Evolutionary conservation across 2,888 invertebrate genomes (phyloP).

Genomic region (Epinotia ramella): DNA sequence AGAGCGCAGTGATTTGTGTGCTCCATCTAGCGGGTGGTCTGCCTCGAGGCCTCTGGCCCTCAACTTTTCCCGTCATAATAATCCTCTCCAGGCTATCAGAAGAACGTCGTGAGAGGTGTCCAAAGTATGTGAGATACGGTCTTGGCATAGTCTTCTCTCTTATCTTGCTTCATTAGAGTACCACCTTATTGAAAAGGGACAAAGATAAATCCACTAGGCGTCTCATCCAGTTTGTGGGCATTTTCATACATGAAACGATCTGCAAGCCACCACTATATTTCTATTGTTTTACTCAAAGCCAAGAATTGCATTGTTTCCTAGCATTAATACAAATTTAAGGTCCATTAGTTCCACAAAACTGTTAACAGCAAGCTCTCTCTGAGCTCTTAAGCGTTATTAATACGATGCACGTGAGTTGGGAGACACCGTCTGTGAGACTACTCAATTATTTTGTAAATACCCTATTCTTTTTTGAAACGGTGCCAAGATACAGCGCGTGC

Average conservation of each 20-base stretch:
- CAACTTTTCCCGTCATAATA: too few relatives aligned
- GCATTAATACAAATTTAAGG: not conserved
- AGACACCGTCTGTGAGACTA: conserved; percentile 3
- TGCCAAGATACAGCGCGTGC: conserved; percentile 19
- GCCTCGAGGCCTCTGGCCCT: too few relatives aligned
- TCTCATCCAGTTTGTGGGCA: not conserved
- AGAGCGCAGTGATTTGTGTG: too few relatives aligned
- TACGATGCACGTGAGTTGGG: conserved; percentile 20
- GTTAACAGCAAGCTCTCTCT: conserved; percentile 2
- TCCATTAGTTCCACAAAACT: conserved; percentile 13
- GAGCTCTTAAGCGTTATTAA: conserved; percentile 26
- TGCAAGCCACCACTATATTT: not conserved
- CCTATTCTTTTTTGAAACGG: conserved; percentile 19
- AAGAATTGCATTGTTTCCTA: not conserved
- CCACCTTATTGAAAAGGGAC: too few relatives aligned
- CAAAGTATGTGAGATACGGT: too few relatives aligned
- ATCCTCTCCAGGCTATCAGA: too few relatives aligned
- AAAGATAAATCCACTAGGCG: too few relatives aligned
- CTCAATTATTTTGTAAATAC: conserved; percentile 39
- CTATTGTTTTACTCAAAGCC: not conserved
- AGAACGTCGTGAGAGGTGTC: too few relatives aligned
- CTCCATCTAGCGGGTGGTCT: too few relatives aligned
- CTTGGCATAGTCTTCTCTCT: too few relatives aligned
- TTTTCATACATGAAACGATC: not conserved
- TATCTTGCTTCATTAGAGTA: too few relatives aligned